Percentiles rank a stretch among this genome's conserved stretches.
phyloP scores from a whole-genome alignment of 2,797 vertebrate genomes.

The Onychomys leucogaster region DNA sequence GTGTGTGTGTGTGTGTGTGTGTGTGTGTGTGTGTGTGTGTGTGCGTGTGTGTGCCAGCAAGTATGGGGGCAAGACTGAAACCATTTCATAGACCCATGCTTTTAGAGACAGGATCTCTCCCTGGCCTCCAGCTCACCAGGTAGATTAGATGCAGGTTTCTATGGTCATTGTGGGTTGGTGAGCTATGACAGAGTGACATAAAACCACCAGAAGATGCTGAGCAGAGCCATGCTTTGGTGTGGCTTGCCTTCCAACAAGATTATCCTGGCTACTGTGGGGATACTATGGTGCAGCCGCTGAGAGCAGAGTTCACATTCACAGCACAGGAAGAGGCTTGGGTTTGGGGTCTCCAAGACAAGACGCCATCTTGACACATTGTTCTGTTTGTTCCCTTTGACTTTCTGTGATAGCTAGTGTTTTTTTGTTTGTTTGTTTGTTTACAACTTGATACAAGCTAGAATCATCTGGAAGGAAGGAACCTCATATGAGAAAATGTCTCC shows the following conservation, averaged over 20 bases:
- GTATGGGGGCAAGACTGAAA: neutral
- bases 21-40: too few relatives aligned
- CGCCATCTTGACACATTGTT: neutral
- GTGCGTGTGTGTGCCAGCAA: neutral
- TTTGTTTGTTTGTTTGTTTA: neutral
- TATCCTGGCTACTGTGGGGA: neutral
- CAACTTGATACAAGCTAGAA: too few relatives aligned
- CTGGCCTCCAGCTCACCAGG: neutral
- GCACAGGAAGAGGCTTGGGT: neutral
- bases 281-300: neutral
- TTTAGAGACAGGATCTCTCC: neutral
- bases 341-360: accelerated
- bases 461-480: neutral
- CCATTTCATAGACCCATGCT: neutral
- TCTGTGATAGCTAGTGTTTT: neutral
- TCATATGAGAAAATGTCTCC: neutral
- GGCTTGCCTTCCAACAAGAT: neutral
- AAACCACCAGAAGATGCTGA: neutral
- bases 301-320: accelerated
- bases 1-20: neutral
- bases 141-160: neutral
- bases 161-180: neutral
- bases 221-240: neutral
- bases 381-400: constrained; percentile 40
- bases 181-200: neutral